These are phyloP conservation scores for Noctua janthina DNA, from an alignment of 2,888 invertebrate genomes.

Conservation along the genomic window DNA sequence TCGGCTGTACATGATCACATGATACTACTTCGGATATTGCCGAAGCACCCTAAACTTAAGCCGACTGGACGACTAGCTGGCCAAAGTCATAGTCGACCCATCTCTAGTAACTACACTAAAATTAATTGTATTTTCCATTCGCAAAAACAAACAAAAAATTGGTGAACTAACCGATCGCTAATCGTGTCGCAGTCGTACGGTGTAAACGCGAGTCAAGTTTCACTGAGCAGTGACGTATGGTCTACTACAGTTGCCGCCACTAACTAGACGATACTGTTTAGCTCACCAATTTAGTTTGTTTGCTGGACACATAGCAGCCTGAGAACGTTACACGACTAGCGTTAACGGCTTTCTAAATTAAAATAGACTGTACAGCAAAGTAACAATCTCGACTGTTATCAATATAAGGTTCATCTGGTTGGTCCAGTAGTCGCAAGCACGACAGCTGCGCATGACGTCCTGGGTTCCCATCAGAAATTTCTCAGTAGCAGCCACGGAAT, in stretches of 20 bases:
- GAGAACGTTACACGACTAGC: not conserved
- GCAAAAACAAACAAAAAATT: not conserved
- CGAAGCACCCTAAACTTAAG: not conserved
- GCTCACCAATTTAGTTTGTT: slow-evolving; percentile 15
- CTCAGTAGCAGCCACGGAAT: not conserved
- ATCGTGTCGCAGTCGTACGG: slow-evolving; percentile 38
- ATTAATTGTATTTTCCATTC: not conserved
- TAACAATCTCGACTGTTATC: not conserved
- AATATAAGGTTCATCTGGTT: not conserved
- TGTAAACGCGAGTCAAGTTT: slow-evolving; percentile 43
- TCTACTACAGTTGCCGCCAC: slow-evolving; percentile 2
- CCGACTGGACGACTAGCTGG: not conserved
- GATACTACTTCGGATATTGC: not conserved
- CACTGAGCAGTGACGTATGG: slow-evolving; percentile 39
- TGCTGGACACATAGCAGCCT: not conserved
- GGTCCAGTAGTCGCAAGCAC: not conserved
- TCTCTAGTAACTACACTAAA: not conserved
- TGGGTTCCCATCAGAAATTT: not conserved
- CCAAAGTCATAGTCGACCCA: not conserved
- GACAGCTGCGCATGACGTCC: not conserved
- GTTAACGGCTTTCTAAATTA: not conserved
- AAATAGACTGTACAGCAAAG: not conserved
- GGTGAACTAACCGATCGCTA: not conserved
- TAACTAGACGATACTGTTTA: slow-evolving; percentile 21
- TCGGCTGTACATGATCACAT: not conserved